Evolutionary conservation across 2,888 invertebrate species (phyloP), one percentile per base, ranked within the genome.

Genomic region (Lasius fuliginosus): DNA sequence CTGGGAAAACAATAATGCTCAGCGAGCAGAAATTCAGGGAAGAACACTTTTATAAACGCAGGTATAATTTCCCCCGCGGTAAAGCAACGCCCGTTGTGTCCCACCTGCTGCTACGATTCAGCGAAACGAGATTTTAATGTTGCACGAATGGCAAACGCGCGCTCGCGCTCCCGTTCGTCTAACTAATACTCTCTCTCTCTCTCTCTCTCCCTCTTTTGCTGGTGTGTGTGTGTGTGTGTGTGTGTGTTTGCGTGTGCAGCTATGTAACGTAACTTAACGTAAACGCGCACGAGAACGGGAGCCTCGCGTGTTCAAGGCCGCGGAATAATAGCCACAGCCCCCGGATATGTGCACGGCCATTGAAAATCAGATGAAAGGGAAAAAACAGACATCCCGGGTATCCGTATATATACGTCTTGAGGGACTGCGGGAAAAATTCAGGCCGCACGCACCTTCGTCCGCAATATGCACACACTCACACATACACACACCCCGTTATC

Each of bases 101-200:
- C 60, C 79, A 79, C 71, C 79, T 81, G 79, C 49, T 53, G 49
- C 49, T 53, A 6, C 71, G 77, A 77, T 77, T 77, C 77, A 68
- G 42, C 77, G 79, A 81, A 71, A 81, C 79, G 79, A 81, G 79
- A 81, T 81, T 81, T 81, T 81, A 81, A 81, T 81, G 79, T 81
- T 81, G 79, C 79, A 81, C 79, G 79, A 79, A 60, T 69, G 69
- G 67, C 69, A 46, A 60, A 69, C 46, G 33, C 60, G 30, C 58
- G 68, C 67, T 56, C 77, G 23, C 65, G 33, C 12, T 46, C 46
- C 15, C 18, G 5, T 46, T 53, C 49, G n/a, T 53, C n/a, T 53
- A 53, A 53, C 49, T n/a, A n/a, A 8, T n/a, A n/a, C 6, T n/a
- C 49, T n/a, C 49, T 49, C 49, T 46, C 46, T 18, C 18, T 49